Evolutionary conservation across 2,797 vertebrate genomes (phyloP).

Genomic region (Pteronotus mesoamericanus): DNA sequence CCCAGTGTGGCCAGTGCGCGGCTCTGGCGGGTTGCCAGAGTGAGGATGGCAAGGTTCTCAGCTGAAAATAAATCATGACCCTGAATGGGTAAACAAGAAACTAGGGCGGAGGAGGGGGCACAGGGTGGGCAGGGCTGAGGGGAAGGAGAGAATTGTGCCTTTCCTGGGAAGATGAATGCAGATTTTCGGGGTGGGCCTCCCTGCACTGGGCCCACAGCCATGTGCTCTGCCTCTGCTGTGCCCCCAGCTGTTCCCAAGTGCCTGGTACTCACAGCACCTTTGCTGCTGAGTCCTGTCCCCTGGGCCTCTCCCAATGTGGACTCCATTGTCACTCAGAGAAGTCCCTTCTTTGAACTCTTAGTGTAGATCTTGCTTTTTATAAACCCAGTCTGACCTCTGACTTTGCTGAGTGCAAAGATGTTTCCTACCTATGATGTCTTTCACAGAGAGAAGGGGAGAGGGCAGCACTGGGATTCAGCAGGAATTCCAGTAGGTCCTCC

Average conservation of each 20-base stretch:
- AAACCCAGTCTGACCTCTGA: not conserved
- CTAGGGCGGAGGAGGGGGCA: not conserved
- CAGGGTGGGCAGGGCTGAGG: not conserved
- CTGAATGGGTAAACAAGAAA: conserved; percentile 37
- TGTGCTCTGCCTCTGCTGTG: not conserved
- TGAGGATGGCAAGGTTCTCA: not conserved
- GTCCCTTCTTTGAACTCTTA: not conserved
- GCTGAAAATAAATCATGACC: conserved; percentile 30
- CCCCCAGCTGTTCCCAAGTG: not conserved
- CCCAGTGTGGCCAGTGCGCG: not conserved
- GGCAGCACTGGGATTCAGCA: not conserved
- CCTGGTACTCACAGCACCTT: not conserved
- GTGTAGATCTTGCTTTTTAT: not conserved
- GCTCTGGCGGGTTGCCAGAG: not conserved
- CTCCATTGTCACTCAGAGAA: not conserved
- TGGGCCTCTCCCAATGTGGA: not conserved
- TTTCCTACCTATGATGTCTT: not conserved
- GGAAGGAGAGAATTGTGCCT: not conserved
- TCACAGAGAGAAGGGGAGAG: not conserved
- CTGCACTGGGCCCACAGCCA: not conserved
- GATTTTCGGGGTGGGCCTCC: not conserved
- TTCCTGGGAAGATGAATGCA: not conserved
- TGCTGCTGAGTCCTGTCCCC: not conserved
- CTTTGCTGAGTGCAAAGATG: not conserved
- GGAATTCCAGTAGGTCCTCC: not conserved